Conservation (phyloP, 1,140 invertebrate genomes). For the Ladona fulva region DNA sequence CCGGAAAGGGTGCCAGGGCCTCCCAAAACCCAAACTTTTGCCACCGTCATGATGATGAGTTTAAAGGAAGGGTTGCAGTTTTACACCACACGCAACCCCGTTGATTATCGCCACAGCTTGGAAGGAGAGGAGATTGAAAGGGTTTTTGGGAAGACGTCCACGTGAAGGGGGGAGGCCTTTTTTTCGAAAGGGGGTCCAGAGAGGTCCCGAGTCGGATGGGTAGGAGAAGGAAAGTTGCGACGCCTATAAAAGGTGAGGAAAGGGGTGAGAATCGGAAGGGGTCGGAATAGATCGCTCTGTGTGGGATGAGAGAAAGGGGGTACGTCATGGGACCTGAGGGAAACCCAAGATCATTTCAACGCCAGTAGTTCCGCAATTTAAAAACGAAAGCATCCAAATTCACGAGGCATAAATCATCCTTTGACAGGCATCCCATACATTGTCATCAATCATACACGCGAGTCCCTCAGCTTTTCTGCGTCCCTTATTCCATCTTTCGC, state of each 20-base stretch:
- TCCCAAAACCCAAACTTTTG: not conserved
- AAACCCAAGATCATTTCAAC: slow-evolving; percentile 9
- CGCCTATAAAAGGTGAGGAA: not conserved
- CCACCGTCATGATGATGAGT: not conserved
- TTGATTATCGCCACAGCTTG: not conserved
- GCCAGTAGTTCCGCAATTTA: slow-evolving; percentile 8
- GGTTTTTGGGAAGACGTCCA: not conserved
- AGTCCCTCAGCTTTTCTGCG: not conserved
- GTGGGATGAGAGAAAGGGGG: not conserved
- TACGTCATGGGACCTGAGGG: not conserved
- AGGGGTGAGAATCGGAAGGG: not conserved
- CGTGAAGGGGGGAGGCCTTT: too few species aligned
- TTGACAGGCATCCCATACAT: not conserved
- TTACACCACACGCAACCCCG: not conserved
- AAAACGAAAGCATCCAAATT: slow-evolving; percentile 6
- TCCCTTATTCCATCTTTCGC: not conserved
- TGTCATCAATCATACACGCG: slow-evolving; percentile 8
- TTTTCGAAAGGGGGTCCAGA: not conserved
- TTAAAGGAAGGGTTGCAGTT: not conserved
- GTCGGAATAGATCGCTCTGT: too few species aligned
- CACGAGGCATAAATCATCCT: slow-evolving; percentile 4
- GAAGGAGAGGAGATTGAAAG: not conserved
- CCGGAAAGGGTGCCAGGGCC: too few species aligned
- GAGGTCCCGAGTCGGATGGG: not conserved
- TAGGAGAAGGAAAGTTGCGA: not conserved